These are phyloP conservation scores for Agrochola macilenta DNA, from an alignment of 2,888 invertebrate species.

Conservation along the genomic window DNA sequence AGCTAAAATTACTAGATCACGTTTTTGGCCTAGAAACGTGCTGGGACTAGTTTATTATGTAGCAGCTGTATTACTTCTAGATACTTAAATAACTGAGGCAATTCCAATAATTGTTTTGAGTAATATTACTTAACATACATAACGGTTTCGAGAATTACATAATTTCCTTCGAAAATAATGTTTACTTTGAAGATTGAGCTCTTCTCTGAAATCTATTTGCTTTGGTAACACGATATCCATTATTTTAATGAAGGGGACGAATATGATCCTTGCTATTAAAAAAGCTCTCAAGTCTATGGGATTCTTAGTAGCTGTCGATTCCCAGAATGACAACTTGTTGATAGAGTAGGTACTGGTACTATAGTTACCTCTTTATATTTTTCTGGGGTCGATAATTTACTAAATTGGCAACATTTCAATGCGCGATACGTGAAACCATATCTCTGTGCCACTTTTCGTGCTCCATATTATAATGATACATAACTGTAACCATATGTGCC, in stretches of 20 bases:
- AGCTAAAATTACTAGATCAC: conserved; percentile 21
- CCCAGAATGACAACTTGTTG: conserved; percentile 33
- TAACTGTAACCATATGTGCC: conserved; percentile 24
- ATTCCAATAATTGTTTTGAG: conserved; percentile 45
- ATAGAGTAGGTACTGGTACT: neutral
- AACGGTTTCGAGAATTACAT: conserved; percentile 47
- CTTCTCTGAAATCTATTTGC: conserved; percentile 49
- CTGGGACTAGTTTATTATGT: conserved; percentile 25
- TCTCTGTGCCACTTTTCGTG: conserved; percentile 50
- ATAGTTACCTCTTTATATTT: conserved; percentile 10
- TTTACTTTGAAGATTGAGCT: conserved; percentile 34
- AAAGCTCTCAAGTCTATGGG: conserved; percentile 30
- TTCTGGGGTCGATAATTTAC: conserved; percentile 46
- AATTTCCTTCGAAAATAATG: conserved; percentile 35
- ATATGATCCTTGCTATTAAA: conserved; percentile 41
- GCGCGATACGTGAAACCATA: conserved; percentile 43
- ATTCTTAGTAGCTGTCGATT: conserved; percentile 43
- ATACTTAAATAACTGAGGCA: conserved; percentile 18
- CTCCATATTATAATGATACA: conserved; percentile 40
- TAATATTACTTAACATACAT: conserved; percentile 43
- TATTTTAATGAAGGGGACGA: conserved; percentile 38
- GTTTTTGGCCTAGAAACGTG: conserved; percentile 41
- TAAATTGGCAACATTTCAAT: conserved; percentile 65
- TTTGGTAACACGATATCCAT: conserved; percentile 52
- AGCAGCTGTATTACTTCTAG: conserved; percentile 27